Conservation (phyloP, 2,797 vertebrate genomes). For the Hydrolagus colliei region DNA sequence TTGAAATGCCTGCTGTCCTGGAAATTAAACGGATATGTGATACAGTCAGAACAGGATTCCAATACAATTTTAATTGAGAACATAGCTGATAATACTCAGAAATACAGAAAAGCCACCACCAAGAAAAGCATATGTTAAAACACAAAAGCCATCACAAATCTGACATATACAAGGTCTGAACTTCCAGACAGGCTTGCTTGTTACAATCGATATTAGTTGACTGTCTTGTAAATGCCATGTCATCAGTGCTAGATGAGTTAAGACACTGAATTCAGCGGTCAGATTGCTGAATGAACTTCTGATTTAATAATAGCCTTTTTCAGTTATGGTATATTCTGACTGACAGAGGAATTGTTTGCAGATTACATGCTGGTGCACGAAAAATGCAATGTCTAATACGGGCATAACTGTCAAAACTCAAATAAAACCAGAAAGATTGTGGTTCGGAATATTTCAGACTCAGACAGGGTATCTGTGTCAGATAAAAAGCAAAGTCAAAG, state of each 20-base stretch:
- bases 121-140: constrained; percentile 5
- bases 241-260: constrained; percentile 8
- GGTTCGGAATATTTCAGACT: too few species aligned
- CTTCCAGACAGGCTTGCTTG: neutral
- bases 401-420: neutral
- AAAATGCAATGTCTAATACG: neutral
- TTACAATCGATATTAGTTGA: constrained; percentile 4
- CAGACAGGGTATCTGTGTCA: too few species aligned
- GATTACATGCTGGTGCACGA: constrained; percentile 23
- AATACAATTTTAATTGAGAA: neutral
- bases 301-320: constrained; percentile 12
- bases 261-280: constrained; percentile 27
- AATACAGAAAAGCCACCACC: constrained; percentile 3
- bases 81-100: constrained; percentile 5
- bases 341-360: constrained; percentile 17
- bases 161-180: constrained; percentile 29
- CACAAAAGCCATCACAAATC: constrained; percentile 15
- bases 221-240: constrained; percentile 27
- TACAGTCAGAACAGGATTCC: neutral
- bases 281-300: constrained; percentile 12
- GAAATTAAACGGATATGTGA: neutral
- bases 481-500: too few species aligned
- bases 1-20: neutral
- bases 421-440: neutral
- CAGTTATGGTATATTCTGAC: constrained; percentile 23